Evolutionary conservation across 2,888 invertebrate species (phyloP).

Genomic region (Gonocerus acuteangulatus): DNA sequence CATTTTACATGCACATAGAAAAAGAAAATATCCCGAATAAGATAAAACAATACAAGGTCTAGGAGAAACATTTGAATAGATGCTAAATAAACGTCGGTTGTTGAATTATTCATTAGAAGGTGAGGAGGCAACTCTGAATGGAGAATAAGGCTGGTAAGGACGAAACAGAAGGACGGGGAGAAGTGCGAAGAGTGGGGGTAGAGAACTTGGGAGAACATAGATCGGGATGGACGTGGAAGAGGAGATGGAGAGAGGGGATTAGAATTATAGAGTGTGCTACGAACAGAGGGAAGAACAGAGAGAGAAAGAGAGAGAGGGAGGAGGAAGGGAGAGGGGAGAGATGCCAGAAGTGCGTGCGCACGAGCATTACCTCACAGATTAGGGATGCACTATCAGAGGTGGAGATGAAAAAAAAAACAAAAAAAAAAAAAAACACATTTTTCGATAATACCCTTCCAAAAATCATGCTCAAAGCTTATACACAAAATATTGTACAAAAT

Average conservation of each 20-base stretch:
- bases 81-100: neutral
- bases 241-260: slow-evolving; percentile 11
- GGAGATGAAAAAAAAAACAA: neutral
- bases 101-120: slow-evolving; percentile 5
- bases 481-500: too few relatives aligned
- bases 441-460: too few relatives aligned
- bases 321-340: slow-evolving; percentile 8
- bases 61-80: too few relatives aligned
- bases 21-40: too few relatives aligned
- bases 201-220: neutral
- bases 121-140: neutral
- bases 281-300: slow-evolving; percentile 11
- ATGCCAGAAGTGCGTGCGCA: slow-evolving; percentile 20
- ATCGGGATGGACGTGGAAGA: slow-evolving; percentile 13
- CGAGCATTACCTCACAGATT: neutral
- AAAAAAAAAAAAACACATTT: too few relatives aligned
- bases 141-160: slow-evolving; percentile 1
- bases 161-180: slow-evolving; percentile 1
- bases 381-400: neutral
- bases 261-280: neutral
- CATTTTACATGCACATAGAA: too few relatives aligned
- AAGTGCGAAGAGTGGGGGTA: neutral
- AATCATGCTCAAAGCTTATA: too few relatives aligned
- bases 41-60: too few relatives aligned
- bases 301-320: slow-evolving; percentile 1